Base-by-base conservation (phyloP, 2,113 vertebrate genomes). In the Dolichallabes microphthalmus region DNA sequence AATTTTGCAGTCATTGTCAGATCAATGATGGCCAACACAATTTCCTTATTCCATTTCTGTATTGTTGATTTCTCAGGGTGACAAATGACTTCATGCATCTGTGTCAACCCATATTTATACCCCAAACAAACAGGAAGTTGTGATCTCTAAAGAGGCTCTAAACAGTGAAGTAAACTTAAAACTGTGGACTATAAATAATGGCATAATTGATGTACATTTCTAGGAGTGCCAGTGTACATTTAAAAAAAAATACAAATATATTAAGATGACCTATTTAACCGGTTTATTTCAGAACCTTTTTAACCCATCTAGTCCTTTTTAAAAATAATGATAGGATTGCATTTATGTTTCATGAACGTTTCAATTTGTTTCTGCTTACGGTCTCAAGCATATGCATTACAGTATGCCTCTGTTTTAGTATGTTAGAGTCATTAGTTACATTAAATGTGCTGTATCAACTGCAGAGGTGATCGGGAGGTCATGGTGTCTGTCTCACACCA, bases 401-500 rank as follows among this genome's bases (percentile, higher is more conserved):
- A 55, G 60, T 61, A 32, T 27, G 50, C 76, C 83, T 74, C 77
- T 86, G 89, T 76, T 27, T 76, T 30, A 30, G 58, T 85, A 27
- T 57, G 22, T 78, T 84, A 30, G 82, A 74, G 45, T 50, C 22
- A 45, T 76, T 60, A 45, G 58, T 22, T 77, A 63, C 22, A 32
- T 55, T 78, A 66, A 53, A 63, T 78, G 50, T 82, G 82, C 61
- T 25, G 85, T 93, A 95, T 96, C 96, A 95, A 92, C 90, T 92
- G 92, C 89, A 55, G 93, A 95, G 96, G 96, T 97, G 95, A 96
- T 90, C 76, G 90, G 0, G 94, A 96, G 96, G 96, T 97, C 96
- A 96, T 92, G 89, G 93, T 91, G 96, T 97, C 97, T 98, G 96
- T 94, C 95, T 95, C 95, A 92, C 92, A 94, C 94, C 93, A 95